Evolutionary conservation across 2,888 invertebrate genomes (phyloP), one percentile per base, ranked within the genome.

Genomic region (Papilio protenor): DNA sequence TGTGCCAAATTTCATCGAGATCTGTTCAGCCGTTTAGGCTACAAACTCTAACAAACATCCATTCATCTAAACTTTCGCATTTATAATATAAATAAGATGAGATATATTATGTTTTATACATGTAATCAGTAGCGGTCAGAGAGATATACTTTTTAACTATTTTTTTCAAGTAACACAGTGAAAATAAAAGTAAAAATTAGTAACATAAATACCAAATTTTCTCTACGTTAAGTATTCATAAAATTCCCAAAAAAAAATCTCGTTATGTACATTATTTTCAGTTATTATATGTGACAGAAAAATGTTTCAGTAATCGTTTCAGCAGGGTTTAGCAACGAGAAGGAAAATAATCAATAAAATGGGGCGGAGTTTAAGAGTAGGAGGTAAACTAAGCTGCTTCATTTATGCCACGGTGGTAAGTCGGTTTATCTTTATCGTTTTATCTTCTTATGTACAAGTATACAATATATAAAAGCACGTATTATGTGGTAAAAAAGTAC

Each of bases 261-360:
- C 8, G 8, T 55, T 55, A 55, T 55, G 8, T n/a, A 55, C 6
- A 55, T n/a, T 6, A 18, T 55, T 52, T 55, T 55, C 8, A n/a
- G 52, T 59, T 23, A 12, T 23, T 23, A 21, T 23, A 59, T 59
- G 18, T 2, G 14, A 3, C 23, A 23, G 1, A 59, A 14, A 16
- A 0, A 33, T 16, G 2, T 61, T 61, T 61, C 6, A 61, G 16
- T 4, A 6, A 6, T 0, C 61, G 4, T 33, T 61, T 59, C 59
- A 59, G 23, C 14, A 4, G 16, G 14, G 27, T 2, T 2, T 27
- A 27, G 61, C 27, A 33, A 33, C 18, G 64, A 33, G 27, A 33
- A 64, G 33, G 64, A 64, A 64, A 64, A 64, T 64, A 64, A 64
- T 64, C 33, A 64, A 64, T 64, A 33, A 18, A 33, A 18, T 18